These are phyloP conservation scores for Lucifuga dentata DNA, from an alignment of 2,113 vertebrate genomes.

Conservation along the genomic window DNA sequence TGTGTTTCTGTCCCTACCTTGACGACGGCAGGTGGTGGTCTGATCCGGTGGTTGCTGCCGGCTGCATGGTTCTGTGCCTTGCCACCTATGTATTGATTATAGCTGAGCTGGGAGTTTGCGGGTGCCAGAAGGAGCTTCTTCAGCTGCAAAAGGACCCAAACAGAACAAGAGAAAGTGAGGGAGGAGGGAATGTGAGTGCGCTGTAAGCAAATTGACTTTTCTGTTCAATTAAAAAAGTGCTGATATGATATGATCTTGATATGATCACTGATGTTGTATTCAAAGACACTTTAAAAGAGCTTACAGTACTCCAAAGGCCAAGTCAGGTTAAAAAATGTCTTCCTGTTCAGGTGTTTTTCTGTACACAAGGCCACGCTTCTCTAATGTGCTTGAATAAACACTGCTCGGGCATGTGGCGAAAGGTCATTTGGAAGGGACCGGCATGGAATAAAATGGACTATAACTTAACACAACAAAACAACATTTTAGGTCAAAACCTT, in stretches of 20 bases:
- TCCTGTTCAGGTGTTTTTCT: slow-evolving; percentile 75
- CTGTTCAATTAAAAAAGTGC: too few relatives aligned
- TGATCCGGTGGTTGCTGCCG: slow-evolving; percentile 93
- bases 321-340: background rate
- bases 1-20: slow-evolving; percentile 88
- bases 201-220: slow-evolving; percentile 62
- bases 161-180: slow-evolving; percentile 51
- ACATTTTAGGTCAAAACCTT: slow-evolving; percentile 55
- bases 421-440: slow-evolving; percentile 61
- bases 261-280: background rate
- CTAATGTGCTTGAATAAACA: slow-evolving; percentile 74
- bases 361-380: slow-evolving; percentile 70
- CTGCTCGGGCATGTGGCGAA: slow-evolving; percentile 44
- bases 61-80: slow-evolving; percentile 96
- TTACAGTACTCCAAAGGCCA: slow-evolving; percentile 15
- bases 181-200: slow-evolving; percentile 1
- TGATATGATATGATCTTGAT: background rate
- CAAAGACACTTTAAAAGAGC: slow-evolving; percentile 17
- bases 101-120: slow-evolving; percentile 98
- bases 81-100: slow-evolving; percentile 98
- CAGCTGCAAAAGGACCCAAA: slow-evolving; percentile 86
- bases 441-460: slow-evolving; percentile 68
- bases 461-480: slow-evolving; percentile 48
- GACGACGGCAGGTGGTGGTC: slow-evolving; percentile 94
- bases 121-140: slow-evolving; percentile 99